These are phyloP conservation scores for Perodicticus potto DNA, from an alignment of 2,797 vertebrate species.

Conservation along the genomic window DNA sequence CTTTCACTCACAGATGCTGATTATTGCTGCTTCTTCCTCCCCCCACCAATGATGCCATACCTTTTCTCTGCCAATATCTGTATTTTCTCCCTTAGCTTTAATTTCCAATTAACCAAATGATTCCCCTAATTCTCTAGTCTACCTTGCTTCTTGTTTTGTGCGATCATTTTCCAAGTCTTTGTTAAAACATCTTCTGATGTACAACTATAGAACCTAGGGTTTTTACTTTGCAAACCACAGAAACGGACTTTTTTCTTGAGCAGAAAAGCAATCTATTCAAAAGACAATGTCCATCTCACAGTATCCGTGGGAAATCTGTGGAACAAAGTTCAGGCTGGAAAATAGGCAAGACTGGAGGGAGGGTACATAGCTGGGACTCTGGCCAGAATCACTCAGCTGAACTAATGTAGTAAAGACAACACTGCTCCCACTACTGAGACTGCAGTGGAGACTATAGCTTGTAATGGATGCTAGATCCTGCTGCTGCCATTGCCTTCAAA, in stretches of 20 bases:
- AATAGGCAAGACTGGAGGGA: constrained; percentile 43
- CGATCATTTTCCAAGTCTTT: constrained; percentile 35
- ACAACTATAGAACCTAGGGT: neutral
- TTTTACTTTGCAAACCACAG: constrained; percentile 26
- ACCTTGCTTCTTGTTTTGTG: neutral
- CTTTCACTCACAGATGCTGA: neutral
- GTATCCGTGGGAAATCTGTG: constrained; percentile 29
- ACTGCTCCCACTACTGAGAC: neutral
- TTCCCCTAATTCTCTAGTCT: constrained; percentile 30
- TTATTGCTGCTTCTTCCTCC: neutral
- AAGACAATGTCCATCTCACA: constrained; percentile 35
- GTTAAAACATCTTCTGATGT: constrained; percentile 17
- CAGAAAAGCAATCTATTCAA: constrained; percentile 26
- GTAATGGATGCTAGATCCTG: neutral
- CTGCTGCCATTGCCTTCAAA: neutral
- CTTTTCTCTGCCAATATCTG: constrained; percentile 5
- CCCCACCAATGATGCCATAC: neutral
- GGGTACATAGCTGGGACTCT: neutral
- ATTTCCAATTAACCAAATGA: neutral
- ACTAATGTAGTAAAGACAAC: neutral
- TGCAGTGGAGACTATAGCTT: constrained; percentile 20
- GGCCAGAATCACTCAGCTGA: constrained; percentile 45
- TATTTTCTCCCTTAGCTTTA: constrained; percentile 40
- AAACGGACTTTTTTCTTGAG: constrained; percentile 23
- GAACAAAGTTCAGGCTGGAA: neutral